Conservation (phyloP, 2,888 invertebrate genomes). For the Urechis unicinctus region DNA sequence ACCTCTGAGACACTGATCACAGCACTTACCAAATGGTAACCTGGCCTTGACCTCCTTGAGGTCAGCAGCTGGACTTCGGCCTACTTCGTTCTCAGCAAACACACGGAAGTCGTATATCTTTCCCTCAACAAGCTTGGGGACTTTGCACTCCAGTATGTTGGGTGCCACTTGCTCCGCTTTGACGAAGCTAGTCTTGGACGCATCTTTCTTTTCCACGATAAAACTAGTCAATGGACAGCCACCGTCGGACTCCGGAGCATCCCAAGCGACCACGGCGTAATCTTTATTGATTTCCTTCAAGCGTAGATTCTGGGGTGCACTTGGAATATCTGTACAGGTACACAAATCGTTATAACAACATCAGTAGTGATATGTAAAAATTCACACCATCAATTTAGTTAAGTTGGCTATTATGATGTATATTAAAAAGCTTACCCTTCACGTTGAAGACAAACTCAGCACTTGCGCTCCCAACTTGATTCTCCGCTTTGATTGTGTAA, state of each 20-base stretch:
- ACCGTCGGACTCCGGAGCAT: slow-evolving; percentile 17
- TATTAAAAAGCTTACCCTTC: slow-evolving; percentile 32
- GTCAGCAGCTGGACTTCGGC: slow-evolving; percentile 54
- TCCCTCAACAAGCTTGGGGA: slow-evolving; percentile 31
- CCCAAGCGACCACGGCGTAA: slow-evolving; percentile 30
- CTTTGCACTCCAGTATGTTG: slow-evolving; percentile 16
- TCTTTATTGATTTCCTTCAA: slow-evolving; percentile 32
- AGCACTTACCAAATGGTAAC: slow-evolving; percentile 15
- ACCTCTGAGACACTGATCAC: background rate
- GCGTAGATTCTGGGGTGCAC: slow-evolving; percentile 56
- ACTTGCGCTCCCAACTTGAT: slow-evolving; percentile 67
- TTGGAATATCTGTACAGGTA: slow-evolving; percentile 40
- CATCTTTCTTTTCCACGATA: slow-evolving; percentile 39
- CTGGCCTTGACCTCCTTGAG: slow-evolving; percentile 14
- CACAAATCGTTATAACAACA: background rate
- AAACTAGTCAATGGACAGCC: slow-evolving; percentile 32
- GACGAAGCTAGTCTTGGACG: slow-evolving; percentile 34
- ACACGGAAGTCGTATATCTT: slow-evolving; percentile 44
- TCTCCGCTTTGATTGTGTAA: slow-evolving; percentile 73
- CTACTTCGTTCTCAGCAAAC: slow-evolving; percentile 42
- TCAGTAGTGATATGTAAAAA: too few species aligned
- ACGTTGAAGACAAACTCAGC: slow-evolving; percentile 69
- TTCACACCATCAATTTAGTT: too few species aligned
- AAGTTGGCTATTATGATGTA: background rate
- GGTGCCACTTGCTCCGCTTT: slow-evolving; percentile 16